Percentiles rank a stretch among this genome's conserved stretches.
phyloP scores from a whole-genome alignment of 2,888 invertebrate genomes.

The Dryobota labecula region DNA sequence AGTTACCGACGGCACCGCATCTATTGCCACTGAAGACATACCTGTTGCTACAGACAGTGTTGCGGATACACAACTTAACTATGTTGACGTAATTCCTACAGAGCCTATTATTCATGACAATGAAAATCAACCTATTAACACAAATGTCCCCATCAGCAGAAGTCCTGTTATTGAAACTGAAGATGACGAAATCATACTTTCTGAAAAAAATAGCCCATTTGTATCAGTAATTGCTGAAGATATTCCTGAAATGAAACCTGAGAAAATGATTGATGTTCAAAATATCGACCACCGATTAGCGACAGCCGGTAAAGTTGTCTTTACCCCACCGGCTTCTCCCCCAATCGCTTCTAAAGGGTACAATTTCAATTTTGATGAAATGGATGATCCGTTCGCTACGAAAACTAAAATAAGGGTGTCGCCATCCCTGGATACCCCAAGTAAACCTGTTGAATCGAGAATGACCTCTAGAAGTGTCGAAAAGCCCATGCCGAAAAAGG shows the following conservation, averaged over 20 bases:
- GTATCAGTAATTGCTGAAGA: conserved; percentile 74
- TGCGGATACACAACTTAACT: conserved; percentile 6
- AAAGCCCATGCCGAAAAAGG: conserved; percentile 58
- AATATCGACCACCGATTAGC: conserved; percentile 61
- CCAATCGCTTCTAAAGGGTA: conserved; percentile 82
- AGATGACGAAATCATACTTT: conserved; percentile 76
- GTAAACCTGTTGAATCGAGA: conserved; percentile 46
- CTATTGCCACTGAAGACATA: conserved; percentile 4
- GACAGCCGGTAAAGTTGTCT: conserved; percentile 62
- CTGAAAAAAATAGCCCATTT: conserved; percentile 80
- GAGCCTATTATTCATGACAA: not conserved
- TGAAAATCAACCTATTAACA: conserved; percentile 3
- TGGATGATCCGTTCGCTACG: conserved; percentile 84
- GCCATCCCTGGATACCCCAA: conserved; percentile 72
- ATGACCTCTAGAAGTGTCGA: conserved; percentile 44
- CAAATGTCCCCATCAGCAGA: conserved; percentile 4
- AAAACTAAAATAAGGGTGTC: conserved; percentile 82
- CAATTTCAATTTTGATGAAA: conserved; percentile 85
- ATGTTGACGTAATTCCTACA: conserved; percentile 15
- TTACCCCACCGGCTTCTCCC: conserved; percentile 76
- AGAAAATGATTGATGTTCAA: conserved; percentile 12
- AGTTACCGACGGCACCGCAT: not conserved
- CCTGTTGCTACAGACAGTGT: conserved; percentile 1
- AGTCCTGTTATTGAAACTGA: conserved; percentile 24
- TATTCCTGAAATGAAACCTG: conserved; percentile 22